Evolutionary conservation across 2,113 vertebrate species (phyloP).

Genomic region (Sander vitreus): DNA sequence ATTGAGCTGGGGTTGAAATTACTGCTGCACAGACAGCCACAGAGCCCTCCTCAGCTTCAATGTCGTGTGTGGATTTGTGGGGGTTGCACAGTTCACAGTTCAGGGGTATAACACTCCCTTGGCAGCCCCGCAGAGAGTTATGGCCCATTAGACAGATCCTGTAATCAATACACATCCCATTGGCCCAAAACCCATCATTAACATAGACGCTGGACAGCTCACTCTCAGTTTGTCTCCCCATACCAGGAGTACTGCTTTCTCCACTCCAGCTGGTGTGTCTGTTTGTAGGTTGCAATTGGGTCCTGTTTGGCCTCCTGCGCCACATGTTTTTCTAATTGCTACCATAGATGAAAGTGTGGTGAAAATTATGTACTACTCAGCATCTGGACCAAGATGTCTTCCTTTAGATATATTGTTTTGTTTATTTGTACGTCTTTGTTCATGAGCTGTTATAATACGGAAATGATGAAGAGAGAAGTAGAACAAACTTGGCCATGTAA

Average conservation of each 20-base stretch:
- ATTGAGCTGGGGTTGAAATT: conserved; percentile 59
- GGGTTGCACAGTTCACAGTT: conserved; percentile 75
- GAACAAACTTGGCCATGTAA: conserved; percentile 1
- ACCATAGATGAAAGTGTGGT: conserved; percentile 66
- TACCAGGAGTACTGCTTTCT: conserved; percentile 73
- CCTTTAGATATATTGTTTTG: conserved; percentile 15
- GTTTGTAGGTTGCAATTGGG: conserved; percentile 73
- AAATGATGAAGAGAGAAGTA: conserved; percentile 1
- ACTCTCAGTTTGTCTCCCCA: conserved; percentile 61
- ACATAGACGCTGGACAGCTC: conserved; percentile 62
- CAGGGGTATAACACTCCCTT: conserved; percentile 69
- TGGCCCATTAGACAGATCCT: conserved; percentile 81
- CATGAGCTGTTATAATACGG: conserved; percentile 33
- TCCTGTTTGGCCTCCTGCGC: conserved; percentile 58
- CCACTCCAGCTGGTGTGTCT: conserved; percentile 74
- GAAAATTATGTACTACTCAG: conserved; percentile 55
- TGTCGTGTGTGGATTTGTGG: conserved; percentile 62
- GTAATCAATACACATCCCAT: conserved; percentile 83
- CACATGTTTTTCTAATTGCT: conserved; percentile 83
- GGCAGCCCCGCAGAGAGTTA: conserved; percentile 74
- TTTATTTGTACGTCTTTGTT: conserved; percentile 44
- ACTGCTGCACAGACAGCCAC: conserved; percentile 66
- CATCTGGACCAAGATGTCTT: conserved; percentile 49
- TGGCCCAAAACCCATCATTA: conserved; percentile 75
- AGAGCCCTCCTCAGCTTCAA: conserved; percentile 55